These are phyloP conservation scores for Platycheirus albimanus DNA, from an alignment of 2,888 invertebrate genomes.

Conservation along the genomic window DNA sequence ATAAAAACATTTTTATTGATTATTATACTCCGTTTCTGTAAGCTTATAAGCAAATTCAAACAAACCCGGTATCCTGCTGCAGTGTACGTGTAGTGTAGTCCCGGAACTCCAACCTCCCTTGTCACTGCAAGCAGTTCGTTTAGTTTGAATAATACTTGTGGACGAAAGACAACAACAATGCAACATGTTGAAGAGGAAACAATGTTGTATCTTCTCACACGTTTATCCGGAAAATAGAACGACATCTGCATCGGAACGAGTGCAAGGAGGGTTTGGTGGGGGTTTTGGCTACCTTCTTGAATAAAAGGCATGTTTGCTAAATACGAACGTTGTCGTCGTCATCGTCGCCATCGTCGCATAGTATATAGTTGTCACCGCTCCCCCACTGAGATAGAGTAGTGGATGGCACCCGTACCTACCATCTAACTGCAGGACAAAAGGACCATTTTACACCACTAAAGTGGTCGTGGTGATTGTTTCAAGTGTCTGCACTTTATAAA, in stretches of 20 bases:
- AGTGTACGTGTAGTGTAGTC: background rate
- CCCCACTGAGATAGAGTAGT: slow-evolving; percentile 24
- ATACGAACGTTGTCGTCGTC: slow-evolving; percentile 32
- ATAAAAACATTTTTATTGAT: slow-evolving; percentile 71
- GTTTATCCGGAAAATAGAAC: background rate
- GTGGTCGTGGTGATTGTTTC: slow-evolving; percentile 71
- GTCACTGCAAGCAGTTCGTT: slow-evolving; percentile 10
- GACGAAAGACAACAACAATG: slow-evolving; percentile 3
- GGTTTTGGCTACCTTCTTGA: slow-evolving; percentile 33
- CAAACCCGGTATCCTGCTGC: slow-evolving; percentile 24
- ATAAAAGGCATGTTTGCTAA: slow-evolving; percentile 57
- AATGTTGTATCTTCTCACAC: slow-evolving; percentile 3
- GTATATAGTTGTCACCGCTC: background rate
- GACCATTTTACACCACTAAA: slow-evolving; percentile 63
- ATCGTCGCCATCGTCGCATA: background rate
- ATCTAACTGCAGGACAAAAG: slow-evolving; percentile 64
- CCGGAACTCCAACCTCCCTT: background rate
- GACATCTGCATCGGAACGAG: background rate
- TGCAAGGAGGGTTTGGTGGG: background rate
- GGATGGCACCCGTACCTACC: slow-evolving; percentile 41
- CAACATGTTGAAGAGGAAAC: slow-evolving; percentile 5
- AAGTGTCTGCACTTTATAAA: slow-evolving; percentile 72
- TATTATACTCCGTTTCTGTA: slow-evolving; percentile 53
- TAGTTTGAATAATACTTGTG: slow-evolving; percentile 5
- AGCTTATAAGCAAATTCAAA: slow-evolving; percentile 55